Base-by-base conservation (phyloP, 2,888 invertebrate species). In the Aleiodes testaceus region DNA sequence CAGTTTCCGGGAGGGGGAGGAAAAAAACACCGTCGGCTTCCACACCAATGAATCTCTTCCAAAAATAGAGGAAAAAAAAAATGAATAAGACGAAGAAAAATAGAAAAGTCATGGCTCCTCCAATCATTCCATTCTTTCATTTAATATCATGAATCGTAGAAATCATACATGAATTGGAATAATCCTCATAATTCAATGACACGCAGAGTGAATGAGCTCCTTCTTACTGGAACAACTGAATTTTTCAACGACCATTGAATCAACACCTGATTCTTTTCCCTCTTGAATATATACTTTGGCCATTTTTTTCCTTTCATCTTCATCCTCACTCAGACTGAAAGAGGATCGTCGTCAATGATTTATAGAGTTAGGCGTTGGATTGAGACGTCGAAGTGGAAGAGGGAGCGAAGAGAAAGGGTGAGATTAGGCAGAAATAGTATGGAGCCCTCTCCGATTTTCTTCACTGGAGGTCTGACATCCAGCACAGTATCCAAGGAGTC, bases 201-300 rank as follows among this genome's bases (percentile, higher is more conserved):
- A 59, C 30, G 30, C 61, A n/a, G 42, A 12, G 47, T 61, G 44
- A n/a, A 42, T 42, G 66, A 50, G 16, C 42, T 42, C 14, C 59
- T 70, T 61, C 49, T 55, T 49, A 26, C 64, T 30, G 65, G 52
- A 73, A 65, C 52, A 26, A 64, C 64, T 72, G 69, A 72, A 75
- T 75, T 72, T 71, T 73, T 73, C 71, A 72, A 71, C 55, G 53
- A 55, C 63, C 65, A 68, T 73, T 69, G 69, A 73, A 68, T 61
- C 66, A 67, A 75, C 75, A 75, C 73, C 73, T 74, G 72, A 74
- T 69, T 70, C 61, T 52, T 66, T 49, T 22, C 50, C 7, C 16
- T 42, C 22, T 42, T 20, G 30, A 53, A 53, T 63, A 12, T 22
- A 44, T 30, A n/a, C 55, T 59, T 44, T 61, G 6, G 5, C 1